Conservation (phyloP, 2,113 vertebrate genomes). For the Sisor rabdophorus region DNA sequence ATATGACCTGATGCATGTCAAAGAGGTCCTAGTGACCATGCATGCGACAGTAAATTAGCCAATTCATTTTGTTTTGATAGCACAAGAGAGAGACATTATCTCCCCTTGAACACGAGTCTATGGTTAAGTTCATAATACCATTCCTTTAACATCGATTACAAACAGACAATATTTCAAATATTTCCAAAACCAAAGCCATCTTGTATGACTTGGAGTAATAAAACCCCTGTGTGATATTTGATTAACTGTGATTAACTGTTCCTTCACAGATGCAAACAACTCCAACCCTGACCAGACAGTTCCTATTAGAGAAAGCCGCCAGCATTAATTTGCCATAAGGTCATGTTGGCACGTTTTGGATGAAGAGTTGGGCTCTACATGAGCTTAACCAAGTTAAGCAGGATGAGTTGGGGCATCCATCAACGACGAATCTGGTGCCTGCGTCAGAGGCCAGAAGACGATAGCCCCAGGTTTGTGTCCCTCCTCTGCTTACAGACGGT, state of each 20-base stretch:
- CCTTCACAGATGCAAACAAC: background rate
- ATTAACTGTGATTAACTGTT: background rate
- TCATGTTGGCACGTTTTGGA: background rate
- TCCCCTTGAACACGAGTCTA: background rate
- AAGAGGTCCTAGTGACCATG: too few species aligned
- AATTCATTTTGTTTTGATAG: background rate
- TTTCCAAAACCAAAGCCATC: background rate
- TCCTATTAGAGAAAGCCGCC: background rate
- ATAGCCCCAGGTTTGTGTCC: background rate
- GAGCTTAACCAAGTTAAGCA: background rate
- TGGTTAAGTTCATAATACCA: background rate
- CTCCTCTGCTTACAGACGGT: slow-evolving; percentile 10
- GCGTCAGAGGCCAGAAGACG: background rate
- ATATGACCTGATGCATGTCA: background rate
- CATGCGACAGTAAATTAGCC: background rate
- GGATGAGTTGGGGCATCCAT: slow-evolving; percentile 2
- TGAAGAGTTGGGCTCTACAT: background rate
- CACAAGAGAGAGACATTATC: background rate
- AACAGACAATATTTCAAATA: too few species aligned
- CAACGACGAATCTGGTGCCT: background rate
- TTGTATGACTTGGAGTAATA: background rate
- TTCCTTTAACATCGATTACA: background rate
- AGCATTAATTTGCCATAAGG: background rate
- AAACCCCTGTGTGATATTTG: background rate
- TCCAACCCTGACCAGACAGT: background rate